Base-by-base conservation (phyloP, 2,113 vertebrate genomes). In the Mesitornis unicolor region DNA sequence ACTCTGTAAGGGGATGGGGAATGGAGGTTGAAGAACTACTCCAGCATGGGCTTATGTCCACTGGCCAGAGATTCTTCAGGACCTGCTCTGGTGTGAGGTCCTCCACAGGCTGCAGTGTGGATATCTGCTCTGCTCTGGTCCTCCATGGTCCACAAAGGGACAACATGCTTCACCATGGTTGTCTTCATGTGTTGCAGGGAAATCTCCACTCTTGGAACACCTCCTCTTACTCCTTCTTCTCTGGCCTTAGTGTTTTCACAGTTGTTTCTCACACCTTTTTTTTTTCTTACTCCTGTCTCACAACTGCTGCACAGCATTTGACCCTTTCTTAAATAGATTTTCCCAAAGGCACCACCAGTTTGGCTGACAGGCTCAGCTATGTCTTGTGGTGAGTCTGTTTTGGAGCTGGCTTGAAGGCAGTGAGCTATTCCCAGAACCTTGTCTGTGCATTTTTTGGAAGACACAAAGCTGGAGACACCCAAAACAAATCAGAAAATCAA, bases 181-280 rank as follows among this genome's bases (percentile, higher is more conserved):
- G 56, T 60, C 61, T 45, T 42, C 26, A 47, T 2, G 3, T 24
- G 5, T 21, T 53, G 10, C 26, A n/a, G 13, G 11, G n/a, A 10
- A 84, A 42, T 0, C 0, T 65, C 4, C 9, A 26, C 8, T 22
- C n/a, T 63, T 63, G 63, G 26, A 31, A 71, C 1, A 12, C 1
- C 0, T 56, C 13, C 26, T 65, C 17, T 7, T 8, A 5, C 13
- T 83, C 7, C 7, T 57, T 8, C n/a, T 83, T 86, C 47, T 33
- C n/a, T 48, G 53, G 28, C 28, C 4, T 63, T 53, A 5, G 9
- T 67, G 6, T 67, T 75, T 67, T 2, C 8, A 43, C 6, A 1
- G 15, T 22, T 47, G 11, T 45, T 83, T 83, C 29, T 71, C 47
- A 51, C 15, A 47, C 5, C 4, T 6, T 45, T 35, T 22, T 28